Base-by-base conservation (phyloP, 1,140 invertebrate genomes). In the Euura lappo region DNA sequence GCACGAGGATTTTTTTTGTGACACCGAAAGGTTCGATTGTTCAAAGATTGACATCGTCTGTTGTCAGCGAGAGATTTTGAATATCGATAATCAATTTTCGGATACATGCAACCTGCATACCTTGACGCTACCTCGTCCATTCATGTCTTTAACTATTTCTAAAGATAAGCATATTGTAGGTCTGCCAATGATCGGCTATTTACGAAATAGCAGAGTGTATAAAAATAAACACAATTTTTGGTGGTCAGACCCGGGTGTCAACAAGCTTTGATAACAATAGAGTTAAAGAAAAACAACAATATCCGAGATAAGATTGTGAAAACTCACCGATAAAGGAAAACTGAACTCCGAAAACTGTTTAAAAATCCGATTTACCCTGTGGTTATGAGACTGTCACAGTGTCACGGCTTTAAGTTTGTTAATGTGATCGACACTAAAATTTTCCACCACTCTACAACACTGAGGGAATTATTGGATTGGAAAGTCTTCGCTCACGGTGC, bases 91-190 rank as follows among this genome's bases (percentile, higher is more conserved):
- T 28, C 28, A 28, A 28, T 28, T 28, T 0, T 28, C 28, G 28
- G 28, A 28, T 1, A 28, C 28, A 28, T 28, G 28, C 28, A 28
- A 28, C 28, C 28, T 28, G 28, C 28, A 28, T 1, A 28, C 28
- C 28, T 28, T 28, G 42, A 68, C 44, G 42, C 42, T 68, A 44
- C 42, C 10, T 44, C 13, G 42, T 10, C 3, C 28, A 68, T 68
- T 68, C 6, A 68, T 44, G 42, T 10, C 44, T 44, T 3, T 68
- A 28, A 8, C 13, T 28, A 68, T 68, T 28, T 68, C 66, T 68
- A 68, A 11, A 68, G 28, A 68, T 68, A 68, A 68, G 28, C 66
- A 68, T 68, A 68, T 68, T 68, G 66, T 68, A 68, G 66, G 13
- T 8, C 4, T 68, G 44, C 66, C 66, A 68, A 44, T 68, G 66